Base-by-base conservation (phyloP, 1,140 invertebrate genomes). In the Aplysia californica region DNA sequence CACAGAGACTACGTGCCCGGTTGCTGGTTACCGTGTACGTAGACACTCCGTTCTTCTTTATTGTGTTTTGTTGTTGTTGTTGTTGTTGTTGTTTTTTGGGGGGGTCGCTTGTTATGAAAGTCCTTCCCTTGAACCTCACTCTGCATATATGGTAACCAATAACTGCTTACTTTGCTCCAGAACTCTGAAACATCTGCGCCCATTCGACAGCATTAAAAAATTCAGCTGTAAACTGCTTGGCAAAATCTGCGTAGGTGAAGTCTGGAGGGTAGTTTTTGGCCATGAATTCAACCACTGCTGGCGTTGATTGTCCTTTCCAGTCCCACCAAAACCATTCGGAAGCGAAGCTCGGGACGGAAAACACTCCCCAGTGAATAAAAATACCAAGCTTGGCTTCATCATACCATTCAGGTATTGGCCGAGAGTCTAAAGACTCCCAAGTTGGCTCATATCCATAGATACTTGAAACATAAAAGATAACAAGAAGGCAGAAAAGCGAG, bases 301-400 rank as follows among this genome's bases (percentile, higher is more conserved):
- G 31, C n/a, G 69, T 18, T 29, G 74, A n/a, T 3, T 70, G 44
- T 1, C 73, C 68, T 76, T 80, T 76, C 50, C 66, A 76, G 20
- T 18, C 18, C 33, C 77, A 36, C 88, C 88, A 89, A 36, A 80
- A 71, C 35, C 74, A 64, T 82, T 85, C 75, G 83, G 76, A 76
- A 67, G 74, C 38, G 75, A 82, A 87, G 36, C 77, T 77, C 0
- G 88, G 88, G 35, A 23, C 87, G 5, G 86, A 86, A 76, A 86
- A 88, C 1, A 88, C 83, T 26, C 87, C 87, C 87, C 87, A 89
- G 65, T 88, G 86, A 6, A 89, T 68, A 76, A 89, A 89, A 38
- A 89, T 88, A 5, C 88, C 88, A n/a, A 89, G 56, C 80, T 89
- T 89, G 15, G 81, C 83, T 0, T 87, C 80, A 39, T 88, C 87